These are phyloP conservation scores for Drosophila trapezifrons DNA, from an alignment of 1,140 invertebrate species.

Conservation along the genomic window DNA sequence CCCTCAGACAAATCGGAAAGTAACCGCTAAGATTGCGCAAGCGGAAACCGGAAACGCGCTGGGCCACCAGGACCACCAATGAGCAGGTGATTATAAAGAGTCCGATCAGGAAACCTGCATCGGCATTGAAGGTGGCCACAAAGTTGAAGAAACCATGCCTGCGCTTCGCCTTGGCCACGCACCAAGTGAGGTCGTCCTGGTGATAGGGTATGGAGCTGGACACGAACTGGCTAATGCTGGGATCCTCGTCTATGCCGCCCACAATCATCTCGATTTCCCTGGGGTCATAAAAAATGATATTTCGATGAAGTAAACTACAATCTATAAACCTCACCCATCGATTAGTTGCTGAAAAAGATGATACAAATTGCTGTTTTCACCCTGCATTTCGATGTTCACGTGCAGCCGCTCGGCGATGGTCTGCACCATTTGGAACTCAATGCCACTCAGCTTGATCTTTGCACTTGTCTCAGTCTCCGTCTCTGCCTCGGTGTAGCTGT, in stretches of 20 bases:
- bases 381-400: slow-evolving; percentile 66
- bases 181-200: slow-evolving; percentile 82
- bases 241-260: slow-evolving; percentile 79
- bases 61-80: slow-evolving; percentile 45
- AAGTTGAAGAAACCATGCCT: slow-evolving; percentile 74
- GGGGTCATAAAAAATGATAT: neutral
- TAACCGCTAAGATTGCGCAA: slow-evolving; percentile 41
- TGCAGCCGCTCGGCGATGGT: slow-evolving; percentile 73
- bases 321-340: slow-evolving; percentile 57
- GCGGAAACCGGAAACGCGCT: slow-evolving; percentile 34
- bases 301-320: neutral
- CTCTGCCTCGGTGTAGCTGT: neutral
- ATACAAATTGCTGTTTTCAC: slow-evolving; percentile 74
- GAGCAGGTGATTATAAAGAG: slow-evolving; percentile 58
- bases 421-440: slow-evolving; percentile 74
- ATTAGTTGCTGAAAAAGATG: slow-evolving; percentile 78
- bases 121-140: slow-evolving; percentile 58
- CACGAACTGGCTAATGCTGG: slow-evolving; percentile 74
- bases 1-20: slow-evolving; percentile 49
- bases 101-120: slow-evolving; percentile 47
- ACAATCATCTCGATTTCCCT: slow-evolving; percentile 78
- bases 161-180: slow-evolving; percentile 68
- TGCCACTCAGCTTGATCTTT: slow-evolving; percentile 49
- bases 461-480: neutral
- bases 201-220: slow-evolving; percentile 75